Conservation (phyloP, 2,113 vertebrate genomes). For the Gadus macrocephalus region DNA sequence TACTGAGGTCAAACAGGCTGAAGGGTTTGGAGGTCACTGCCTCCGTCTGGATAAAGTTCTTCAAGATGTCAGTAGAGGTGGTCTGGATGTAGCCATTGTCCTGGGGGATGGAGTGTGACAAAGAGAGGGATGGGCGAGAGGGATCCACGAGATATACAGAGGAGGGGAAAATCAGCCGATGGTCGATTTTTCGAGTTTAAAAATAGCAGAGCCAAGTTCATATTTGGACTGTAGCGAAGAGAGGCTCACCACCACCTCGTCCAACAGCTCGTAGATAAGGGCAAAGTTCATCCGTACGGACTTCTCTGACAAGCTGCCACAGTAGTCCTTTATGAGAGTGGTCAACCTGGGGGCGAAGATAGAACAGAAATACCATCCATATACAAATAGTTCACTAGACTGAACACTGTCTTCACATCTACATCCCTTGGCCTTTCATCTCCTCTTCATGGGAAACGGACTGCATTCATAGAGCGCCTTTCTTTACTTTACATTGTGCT, state of each 20-base stretch:
- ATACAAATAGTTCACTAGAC: no score
- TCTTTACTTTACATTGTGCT: no score
- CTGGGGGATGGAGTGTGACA: conserved; percentile 26
- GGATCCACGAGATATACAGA: no score
- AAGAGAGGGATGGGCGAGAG: no score
- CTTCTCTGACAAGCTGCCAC: conserved; percentile 78
- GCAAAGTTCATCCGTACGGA: conserved; percentile 82
- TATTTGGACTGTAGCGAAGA: neutral
- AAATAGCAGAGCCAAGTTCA: neutral
- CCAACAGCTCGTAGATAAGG: conserved; percentile 85
- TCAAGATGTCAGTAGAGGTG: conserved; percentile 81
- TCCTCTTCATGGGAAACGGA: no score
- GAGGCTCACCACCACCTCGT: conserved; percentile 81
- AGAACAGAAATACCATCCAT: neutral
- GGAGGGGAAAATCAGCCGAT: no score
- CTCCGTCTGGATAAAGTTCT: conserved; percentile 87
- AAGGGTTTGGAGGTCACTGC: conserved; percentile 79
- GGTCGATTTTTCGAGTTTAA: no score
- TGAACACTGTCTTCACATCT: no score
- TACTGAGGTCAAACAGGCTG: conserved; percentile 86
- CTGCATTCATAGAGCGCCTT: no score
- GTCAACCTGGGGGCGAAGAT: conserved; percentile 65
- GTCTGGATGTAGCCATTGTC: conserved; percentile 87
- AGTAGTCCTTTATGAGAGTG: conserved; percentile 82
- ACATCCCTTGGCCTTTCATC: no score